Evolutionary conservation across 2,888 invertebrate species (phyloP).

Genomic region (Aporophyla lueneburgensis): DNA sequence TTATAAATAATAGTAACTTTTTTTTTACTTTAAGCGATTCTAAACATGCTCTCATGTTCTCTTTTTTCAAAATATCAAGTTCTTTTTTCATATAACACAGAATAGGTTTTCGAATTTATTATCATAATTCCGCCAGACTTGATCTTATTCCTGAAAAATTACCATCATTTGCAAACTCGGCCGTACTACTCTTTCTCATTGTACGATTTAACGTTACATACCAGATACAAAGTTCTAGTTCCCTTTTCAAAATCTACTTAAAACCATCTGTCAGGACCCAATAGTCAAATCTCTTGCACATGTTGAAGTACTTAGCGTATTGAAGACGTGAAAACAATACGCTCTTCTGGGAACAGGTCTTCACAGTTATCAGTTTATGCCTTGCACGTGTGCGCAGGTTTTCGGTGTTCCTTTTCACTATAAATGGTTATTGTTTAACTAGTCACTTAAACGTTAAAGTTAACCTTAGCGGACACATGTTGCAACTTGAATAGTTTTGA

Average conservation of each 20-base stretch:
- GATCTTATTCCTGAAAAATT: not conserved
- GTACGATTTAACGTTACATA: not conserved
- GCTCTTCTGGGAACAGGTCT: conserved; percentile 79
- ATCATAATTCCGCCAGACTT: not conserved
- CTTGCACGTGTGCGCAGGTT: conserved; percentile 83
- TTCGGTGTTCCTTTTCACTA: conserved; percentile 51
- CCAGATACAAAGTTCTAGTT: conserved; percentile 8
- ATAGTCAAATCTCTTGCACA: conserved; percentile 76
- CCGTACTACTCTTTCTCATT: not conserved
- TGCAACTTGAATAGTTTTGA: conserved; percentile 30
- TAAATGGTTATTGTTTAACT: conserved; percentile 50
- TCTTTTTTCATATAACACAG: not conserved
- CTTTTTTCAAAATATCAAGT: not conserved
- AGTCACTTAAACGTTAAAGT: conserved; percentile 29
- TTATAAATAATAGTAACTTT: conserved; percentile 1
- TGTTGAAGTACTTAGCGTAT: conserved; percentile 79
- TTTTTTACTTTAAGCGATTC: conserved; percentile 19
- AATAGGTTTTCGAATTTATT: not conserved
- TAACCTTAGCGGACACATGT: conserved; percentile 43
- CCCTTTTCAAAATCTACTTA: conserved; percentile 3
- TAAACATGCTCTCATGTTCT: not conserved
- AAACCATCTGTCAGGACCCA: conserved; percentile 6
- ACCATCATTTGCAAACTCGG: not conserved
- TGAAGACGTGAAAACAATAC: conserved; percentile 73
- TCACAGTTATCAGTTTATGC: conserved; percentile 77